These are phyloP conservation scores for Pontoporia blainvillei DNA, from an alignment of 2,113 vertebrate species.

Conservation along the genomic window DNA sequence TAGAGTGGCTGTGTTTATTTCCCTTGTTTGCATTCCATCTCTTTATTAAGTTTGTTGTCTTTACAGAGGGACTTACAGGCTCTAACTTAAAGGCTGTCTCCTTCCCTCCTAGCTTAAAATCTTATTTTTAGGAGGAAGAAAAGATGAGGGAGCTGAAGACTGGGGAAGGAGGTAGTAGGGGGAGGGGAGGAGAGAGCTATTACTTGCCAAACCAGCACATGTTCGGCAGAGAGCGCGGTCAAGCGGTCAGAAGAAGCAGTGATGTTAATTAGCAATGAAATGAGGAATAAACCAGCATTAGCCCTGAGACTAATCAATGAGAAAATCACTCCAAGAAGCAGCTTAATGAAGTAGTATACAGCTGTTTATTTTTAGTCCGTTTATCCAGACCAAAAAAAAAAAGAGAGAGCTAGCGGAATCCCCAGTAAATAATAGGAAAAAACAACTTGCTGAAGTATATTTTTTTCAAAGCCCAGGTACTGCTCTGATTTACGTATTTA, in stretches of 20 bases:
- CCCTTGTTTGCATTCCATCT: constrained; percentile 17
- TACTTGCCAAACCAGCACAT: constrained; percentile 80
- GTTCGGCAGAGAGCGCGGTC: constrained; percentile 83
- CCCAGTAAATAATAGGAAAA: constrained; percentile 73
- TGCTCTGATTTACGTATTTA: constrained; percentile 47
- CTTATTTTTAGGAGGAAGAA: constrained; percentile 67
- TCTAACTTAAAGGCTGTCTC: constrained; percentile 49
- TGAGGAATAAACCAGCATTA: constrained; percentile 95
- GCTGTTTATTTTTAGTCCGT: constrained; percentile 89
- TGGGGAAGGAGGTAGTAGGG: neutral
- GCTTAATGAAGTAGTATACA: constrained; percentile 90
- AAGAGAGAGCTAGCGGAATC: constrained; percentile 49
- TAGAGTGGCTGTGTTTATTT: constrained; percentile 58
- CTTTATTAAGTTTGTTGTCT: constrained; percentile 68
- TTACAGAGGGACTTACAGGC: constrained; percentile 46
- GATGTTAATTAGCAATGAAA: constrained; percentile 92
- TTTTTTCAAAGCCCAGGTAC: constrained; percentile 60
- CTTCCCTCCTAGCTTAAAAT: constrained; percentile 42
- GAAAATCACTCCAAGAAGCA: constrained; percentile 92
- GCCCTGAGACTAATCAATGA: constrained; percentile 95
- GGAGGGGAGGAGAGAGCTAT: constrained; percentile 29
- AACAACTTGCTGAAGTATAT: constrained; percentile 52
- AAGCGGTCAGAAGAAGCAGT: constrained; percentile 85
- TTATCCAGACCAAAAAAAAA: constrained; percentile 75
- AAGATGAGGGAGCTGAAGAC: neutral